These are phyloP conservation scores for Otus sunia DNA, from an alignment of 2,113 vertebrate genomes.

Conservation along the genomic window DNA sequence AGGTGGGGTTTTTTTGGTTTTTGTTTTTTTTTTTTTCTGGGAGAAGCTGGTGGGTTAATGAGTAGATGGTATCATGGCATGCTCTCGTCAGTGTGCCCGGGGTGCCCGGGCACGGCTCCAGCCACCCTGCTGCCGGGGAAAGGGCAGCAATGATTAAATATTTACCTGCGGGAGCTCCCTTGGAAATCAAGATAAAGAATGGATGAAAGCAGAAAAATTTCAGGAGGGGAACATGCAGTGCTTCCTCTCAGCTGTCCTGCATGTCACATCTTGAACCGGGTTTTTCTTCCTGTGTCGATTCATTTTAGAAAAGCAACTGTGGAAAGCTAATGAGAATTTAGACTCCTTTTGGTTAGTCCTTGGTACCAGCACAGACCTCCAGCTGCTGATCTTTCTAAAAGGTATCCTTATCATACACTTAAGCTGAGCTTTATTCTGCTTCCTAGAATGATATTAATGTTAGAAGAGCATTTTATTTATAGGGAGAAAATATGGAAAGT, in stretches of 20 bases:
- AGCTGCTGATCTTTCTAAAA: not conserved
- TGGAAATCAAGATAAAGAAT: not conserved
- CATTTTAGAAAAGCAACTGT: not conserved
- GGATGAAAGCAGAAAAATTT: not conserved
- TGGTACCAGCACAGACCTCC: not conserved
- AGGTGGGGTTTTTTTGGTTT: not conserved
- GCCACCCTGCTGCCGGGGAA: not conserved
- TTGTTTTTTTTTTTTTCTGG: not conserved
- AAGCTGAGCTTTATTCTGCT: not conserved
- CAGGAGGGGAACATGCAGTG: not conserved
- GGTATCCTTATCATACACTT: not conserved
- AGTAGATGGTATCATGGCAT: not conserved
- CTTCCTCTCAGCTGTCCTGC: fast-evolving
- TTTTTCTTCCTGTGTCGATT: not conserved
- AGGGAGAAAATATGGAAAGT: not conserved
- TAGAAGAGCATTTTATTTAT: not conserved
- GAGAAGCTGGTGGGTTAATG: not conserved
- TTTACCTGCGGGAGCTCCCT: not conserved
- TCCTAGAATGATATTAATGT: not conserved
- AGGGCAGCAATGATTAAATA: constrained; percentile 31
- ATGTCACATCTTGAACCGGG: fast-evolving
- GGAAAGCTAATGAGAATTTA: not conserved
- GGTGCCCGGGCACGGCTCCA: constrained; percentile 9
- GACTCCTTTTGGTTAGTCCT: not conserved
- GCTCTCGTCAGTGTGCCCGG: not conserved